Base-by-base conservation (phyloP, 2,113 vertebrate genomes). In the Lepisosteus osseus region DNA sequence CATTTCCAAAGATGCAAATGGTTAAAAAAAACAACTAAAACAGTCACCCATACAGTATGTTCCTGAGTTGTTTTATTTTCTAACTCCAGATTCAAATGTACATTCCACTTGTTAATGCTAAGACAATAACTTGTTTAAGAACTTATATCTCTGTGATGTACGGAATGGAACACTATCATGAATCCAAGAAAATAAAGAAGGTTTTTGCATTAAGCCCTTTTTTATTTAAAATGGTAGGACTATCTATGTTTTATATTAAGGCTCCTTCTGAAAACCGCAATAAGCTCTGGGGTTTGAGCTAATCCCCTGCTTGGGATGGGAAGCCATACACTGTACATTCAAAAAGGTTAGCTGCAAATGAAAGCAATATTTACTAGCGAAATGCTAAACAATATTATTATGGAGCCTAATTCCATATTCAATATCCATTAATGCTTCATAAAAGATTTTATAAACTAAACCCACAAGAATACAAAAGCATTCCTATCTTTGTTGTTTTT, bases 271-370 rank as follows among this genome's bases (percentile, higher is more conserved):
- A 75, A 72, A 78, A 66, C 77, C 77, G 77, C 79, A 79, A 79
- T 85, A 77, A 78, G 77, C 83, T 76, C 45, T 43, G 78, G 72
- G 78, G 68, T 80, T 81, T 65, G 51, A 67, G 64, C 70, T 80
- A 83, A 83, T 85, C 81, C 81, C 72, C 70, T 77, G 74, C 70
- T 84, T 79, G 70, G 72, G 73, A 85, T 76, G 76, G 75, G 80
- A 73, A 69, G 59, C 9, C 76, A 61, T 67, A 57, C 72, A 67
- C 74, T 54, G 73, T 68, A 64, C 61, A 6, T 70, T 44, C 67
- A 55, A 17, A 64, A 47, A 65, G 17, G 14, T 51, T 61, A 57
- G n/a, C 65, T 54, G 9, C 66, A 64, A 69, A 67, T 15, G 47
- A 45, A 54, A 72, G 44, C 62, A 12, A 68, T 45, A 42, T 56